Evolutionary conservation across 2,113 vertebrate species (phyloP).

Genomic region (Tursiops truncatus): DNA sequence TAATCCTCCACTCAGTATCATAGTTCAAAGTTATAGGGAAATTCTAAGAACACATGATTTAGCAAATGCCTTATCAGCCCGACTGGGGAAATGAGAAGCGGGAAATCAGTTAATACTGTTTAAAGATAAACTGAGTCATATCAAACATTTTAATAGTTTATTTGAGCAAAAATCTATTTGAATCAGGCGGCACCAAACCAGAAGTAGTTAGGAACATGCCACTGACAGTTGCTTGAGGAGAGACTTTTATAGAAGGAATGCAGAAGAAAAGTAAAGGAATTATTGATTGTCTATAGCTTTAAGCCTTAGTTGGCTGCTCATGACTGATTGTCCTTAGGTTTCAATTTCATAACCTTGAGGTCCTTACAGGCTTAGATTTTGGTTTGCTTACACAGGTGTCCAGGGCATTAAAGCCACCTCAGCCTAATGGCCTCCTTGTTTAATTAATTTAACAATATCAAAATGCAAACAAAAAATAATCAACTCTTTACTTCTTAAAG

Average conservation of each 20-base stretch:
- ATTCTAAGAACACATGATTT: background rate
- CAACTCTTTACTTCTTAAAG: background rate
- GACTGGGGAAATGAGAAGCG: background rate
- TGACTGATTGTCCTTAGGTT: background rate
- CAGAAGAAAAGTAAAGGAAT: background rate
- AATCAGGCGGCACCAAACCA: background rate
- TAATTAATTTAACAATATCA: background rate
- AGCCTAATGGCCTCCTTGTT: background rate
- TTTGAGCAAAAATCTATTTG: background rate
- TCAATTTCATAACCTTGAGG: background rate
- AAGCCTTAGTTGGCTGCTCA: background rate
- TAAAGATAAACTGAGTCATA: background rate
- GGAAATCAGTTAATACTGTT: background rate
- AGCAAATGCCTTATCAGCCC: background rate
- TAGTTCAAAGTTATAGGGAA: background rate
- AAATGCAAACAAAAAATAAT: constrained; percentile 5
- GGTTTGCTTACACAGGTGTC: background rate
- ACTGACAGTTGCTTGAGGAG: background rate
- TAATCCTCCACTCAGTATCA: background rate
- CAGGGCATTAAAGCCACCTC: background rate
- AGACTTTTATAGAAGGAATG: background rate
- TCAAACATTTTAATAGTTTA: background rate
- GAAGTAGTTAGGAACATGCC: background rate
- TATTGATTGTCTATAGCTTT: background rate
- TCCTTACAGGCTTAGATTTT: background rate